phyloP scores from a whole-genome alignment of 2,888 invertebrate species.

The Cosmia trapezina region DNA sequence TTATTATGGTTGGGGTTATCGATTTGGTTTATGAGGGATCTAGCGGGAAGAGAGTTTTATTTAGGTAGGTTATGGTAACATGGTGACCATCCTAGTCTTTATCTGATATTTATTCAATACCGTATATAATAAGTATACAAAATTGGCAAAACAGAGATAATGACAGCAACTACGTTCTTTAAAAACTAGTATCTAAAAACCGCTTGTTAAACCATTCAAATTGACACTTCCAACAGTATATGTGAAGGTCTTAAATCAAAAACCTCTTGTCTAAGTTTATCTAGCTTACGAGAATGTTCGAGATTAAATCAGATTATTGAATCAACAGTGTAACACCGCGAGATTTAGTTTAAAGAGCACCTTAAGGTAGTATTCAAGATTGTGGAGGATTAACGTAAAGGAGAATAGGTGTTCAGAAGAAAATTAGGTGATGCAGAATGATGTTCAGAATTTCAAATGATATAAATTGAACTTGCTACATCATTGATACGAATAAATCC shows the following conservation, averaged over 20 bases:
- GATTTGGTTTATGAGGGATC: too few species aligned
- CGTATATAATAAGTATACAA: too few species aligned
- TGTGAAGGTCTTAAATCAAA: conserved; percentile 32
- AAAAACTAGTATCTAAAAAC: too few species aligned
- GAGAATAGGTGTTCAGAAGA: not conserved
- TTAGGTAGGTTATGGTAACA: too few species aligned
- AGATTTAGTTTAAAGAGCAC: conserved; percentile 21
- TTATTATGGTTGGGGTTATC: conserved; percentile 24
- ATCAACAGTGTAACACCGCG: conserved; percentile 26
- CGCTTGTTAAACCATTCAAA: not conserved
- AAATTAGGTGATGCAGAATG: not conserved
- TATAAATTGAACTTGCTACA: not conserved
- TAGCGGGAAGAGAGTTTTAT: too few species aligned
- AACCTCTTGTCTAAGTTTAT: conserved; percentile 20
- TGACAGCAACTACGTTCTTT: too few species aligned
- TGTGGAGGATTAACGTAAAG: not conserved
- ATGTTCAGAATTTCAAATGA: too few species aligned
- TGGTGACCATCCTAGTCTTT: too few species aligned
- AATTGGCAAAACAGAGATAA: too few species aligned
- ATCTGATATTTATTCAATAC: too few species aligned
- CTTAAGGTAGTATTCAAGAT: not conserved
- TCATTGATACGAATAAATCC: too few species aligned
- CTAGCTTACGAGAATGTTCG: conserved; percentile 33
- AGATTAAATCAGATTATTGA: conserved; percentile 49
- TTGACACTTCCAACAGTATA: not conserved